Conservation (phyloP, 2,888 invertebrate species). For the Andrena trimmerana region DNA sequence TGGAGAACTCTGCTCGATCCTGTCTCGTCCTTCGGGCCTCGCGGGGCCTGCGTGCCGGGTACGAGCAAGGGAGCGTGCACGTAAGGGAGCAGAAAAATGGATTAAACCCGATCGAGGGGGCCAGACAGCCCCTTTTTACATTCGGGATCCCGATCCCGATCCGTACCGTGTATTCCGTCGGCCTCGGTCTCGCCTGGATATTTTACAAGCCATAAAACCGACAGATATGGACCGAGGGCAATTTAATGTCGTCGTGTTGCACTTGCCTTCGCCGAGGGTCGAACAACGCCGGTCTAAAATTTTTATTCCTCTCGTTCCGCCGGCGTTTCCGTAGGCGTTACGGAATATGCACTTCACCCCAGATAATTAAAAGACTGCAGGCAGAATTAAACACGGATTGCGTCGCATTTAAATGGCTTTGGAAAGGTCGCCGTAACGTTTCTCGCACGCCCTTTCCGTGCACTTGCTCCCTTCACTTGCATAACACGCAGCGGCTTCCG, state of each 20-base stretch:
- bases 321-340: constrained; percentile 7
- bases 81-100: constrained; percentile 52
- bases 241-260: constrained; percentile 50
- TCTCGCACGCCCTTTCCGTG: constrained; percentile 1
- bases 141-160: constrained; percentile 48
- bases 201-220: constrained; percentile 68
- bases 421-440: constrained; percentile 17
- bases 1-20: constrained; percentile 59
- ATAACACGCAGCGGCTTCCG: background rate
- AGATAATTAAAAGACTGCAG: background rate
- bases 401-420: constrained; percentile 9
- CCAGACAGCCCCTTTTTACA: constrained; percentile 34
- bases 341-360: constrained; percentile 3
- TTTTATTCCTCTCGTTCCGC: background rate
- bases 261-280: constrained; percentile 48
- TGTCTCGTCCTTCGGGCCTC: constrained; percentile 52
- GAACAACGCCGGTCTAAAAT: background rate
- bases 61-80: constrained; percentile 9
- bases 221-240: constrained; percentile 52
- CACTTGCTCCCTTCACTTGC: constrained; percentile 40
- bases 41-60: constrained; percentile 36
- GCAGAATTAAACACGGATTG: constrained; percentile 15
- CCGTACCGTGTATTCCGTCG: constrained; percentile 15
- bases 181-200: constrained; percentile 35
- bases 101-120: constrained; percentile 54